Base-by-base conservation (phyloP, 2,888 invertebrate genomes). In the Schrankia costaestrigalis region DNA sequence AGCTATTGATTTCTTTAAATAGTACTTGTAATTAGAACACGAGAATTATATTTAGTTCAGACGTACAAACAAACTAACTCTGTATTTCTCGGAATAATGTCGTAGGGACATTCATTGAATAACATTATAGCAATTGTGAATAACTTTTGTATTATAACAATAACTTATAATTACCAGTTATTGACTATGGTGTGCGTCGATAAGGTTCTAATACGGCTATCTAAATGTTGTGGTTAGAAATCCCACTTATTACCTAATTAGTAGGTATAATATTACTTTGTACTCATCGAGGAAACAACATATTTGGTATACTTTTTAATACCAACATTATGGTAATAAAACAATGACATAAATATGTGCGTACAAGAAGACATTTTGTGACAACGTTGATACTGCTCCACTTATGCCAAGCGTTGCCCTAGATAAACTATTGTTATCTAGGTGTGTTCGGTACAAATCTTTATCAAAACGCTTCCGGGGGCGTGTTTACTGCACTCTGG, bases 391-490 rank as follows among this genome's bases (percentile, higher is more conserved):
- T 17, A 18, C 27, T 11, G 17, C 27, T 18, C 17, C 43, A 54
- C 43, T 42, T 41, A 45, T 37, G n/a, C n/a, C n/a, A n/a, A n/a
- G n/a, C 11, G 3, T 2, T 23, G 13, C 13, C 25, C 37, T 11
- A 29, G 35, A 43, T 39, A 43, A 36, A 41, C 54, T 36, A n/a
- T n/a, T n/a, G n/a, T 50, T 66, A 65, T 62, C 68, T 64, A 54
- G 57, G 63, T 57, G 51, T 61, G 53, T 60, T 52, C 55, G 51
- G 42, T 39, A 42, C 46, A 43, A 40, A 57, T 55, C 58, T 60
- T 60, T 67, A 68, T 64, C 66, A 55, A 48, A 31, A 46, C 39
- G 59, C 77, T 81, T 82, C 83, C 82, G 80, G 80, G 62, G 74
- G 63, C 62, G 61, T 67, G 65, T 54, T 55, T 48, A 57, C 51